Evolutionary conservation across 2,888 invertebrate genomes (phyloP).

Genomic region (Trisateles emortualis): DNA sequence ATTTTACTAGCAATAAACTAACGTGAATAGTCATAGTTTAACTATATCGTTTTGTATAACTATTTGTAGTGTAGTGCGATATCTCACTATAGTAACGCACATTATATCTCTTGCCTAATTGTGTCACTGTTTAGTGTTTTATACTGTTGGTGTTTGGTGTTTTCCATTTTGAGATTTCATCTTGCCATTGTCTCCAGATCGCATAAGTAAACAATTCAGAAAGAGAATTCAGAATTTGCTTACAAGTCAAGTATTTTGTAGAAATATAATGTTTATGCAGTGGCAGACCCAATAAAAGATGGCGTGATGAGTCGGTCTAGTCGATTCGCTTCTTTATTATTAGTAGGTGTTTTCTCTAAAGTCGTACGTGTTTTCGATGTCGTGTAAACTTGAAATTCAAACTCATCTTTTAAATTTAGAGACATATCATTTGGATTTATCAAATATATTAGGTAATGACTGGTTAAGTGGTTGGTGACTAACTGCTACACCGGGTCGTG

Average conservation of each 20-base stretch:
- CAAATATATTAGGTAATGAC: too few species aligned
- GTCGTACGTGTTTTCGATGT: not conserved
- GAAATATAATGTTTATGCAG: too few species aligned
- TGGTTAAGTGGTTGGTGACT: too few species aligned
- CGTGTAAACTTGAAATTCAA: too few species aligned
- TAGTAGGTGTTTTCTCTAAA: not conserved
- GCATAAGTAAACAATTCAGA: too few species aligned
- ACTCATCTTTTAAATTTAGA: too few species aligned
- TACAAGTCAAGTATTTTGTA: too few species aligned
- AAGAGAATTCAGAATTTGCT: too few species aligned
- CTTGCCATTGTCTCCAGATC: not conserved
- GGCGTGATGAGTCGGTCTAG: constrained; percentile 16
- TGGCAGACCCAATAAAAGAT: too few species aligned
- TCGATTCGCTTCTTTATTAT: constrained; percentile 8
- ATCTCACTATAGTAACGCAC: constrained; percentile 53
- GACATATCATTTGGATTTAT: too few species aligned
- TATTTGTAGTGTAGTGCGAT: constrained; percentile 44
- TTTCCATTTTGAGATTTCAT: constrained; percentile 47
- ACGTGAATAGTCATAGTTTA: constrained; percentile 55
- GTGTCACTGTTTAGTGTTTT: constrained; percentile 54
- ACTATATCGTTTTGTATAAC: constrained; percentile 50
- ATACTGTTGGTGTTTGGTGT: constrained; percentile 52
- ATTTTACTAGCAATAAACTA: constrained; percentile 74
- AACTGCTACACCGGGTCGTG: too few species aligned
- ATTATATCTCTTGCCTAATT: constrained; percentile 66